Evolutionary conservation across 2,113 vertebrate genomes (phyloP).

Genomic region (Acanthisitta chloris): DNA sequence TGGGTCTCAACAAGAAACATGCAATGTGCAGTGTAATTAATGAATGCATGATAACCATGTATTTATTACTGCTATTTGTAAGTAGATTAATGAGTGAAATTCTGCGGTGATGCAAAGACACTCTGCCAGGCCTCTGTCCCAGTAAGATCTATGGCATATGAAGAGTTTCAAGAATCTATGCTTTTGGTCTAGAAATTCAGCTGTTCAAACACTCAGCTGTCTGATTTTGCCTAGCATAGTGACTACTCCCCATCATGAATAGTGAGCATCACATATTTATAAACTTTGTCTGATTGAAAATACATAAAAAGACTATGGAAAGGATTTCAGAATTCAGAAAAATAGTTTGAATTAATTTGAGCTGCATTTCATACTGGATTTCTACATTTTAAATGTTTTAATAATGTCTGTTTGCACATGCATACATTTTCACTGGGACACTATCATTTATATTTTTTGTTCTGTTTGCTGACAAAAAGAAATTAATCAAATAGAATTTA

Average conservation of each 20-base stretch:
- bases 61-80: conserved; percentile 4
- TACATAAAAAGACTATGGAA: not conserved
- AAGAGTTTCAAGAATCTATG: not conserved
- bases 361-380: not conserved
- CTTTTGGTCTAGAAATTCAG: not conserved
- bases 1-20: not conserved
- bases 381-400: not conserved
- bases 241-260: not conserved
- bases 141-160: not conserved
- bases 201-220: not conserved
- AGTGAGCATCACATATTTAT: not conserved
- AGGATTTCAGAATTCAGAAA: not conserved
- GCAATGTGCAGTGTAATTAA: not conserved
- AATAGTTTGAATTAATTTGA: not conserved
- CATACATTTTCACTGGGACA: not conserved
- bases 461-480: not conserved
- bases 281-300: not conserved
- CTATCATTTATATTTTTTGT: not conserved
- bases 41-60: not conserved
- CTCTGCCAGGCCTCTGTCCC: not conserved
- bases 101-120: not conserved
- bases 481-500: not conserved
- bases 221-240: not conserved
- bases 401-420: not conserved
- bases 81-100: conserved; percentile 21